These are phyloP conservation scores for Megalops atlanticus DNA, from an alignment of 2,113 vertebrate genomes.

Conservation along the genomic window DNA sequence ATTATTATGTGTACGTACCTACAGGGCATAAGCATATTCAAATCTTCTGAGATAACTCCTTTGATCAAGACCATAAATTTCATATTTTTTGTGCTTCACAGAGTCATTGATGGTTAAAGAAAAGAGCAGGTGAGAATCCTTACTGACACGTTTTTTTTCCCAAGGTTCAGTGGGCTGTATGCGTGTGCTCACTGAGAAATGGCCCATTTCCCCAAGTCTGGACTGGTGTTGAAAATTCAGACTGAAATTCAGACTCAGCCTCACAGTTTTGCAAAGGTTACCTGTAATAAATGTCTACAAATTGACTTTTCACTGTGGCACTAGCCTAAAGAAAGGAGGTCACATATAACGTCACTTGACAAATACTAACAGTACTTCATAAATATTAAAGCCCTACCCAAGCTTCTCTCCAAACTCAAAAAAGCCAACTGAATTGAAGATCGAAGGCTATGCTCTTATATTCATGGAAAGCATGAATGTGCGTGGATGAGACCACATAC, in stretches of 20 bases:
- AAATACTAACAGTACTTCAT: too few relatives aligned
- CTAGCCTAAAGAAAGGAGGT: neutral
- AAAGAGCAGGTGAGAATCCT: neutral
- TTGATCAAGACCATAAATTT: slow-evolving; percentile 19
- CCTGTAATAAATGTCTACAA: neutral
- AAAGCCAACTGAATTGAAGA: too few relatives aligned
- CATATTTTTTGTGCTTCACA: neutral
- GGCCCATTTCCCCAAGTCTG: neutral
- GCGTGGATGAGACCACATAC: slow-evolving; percentile 29
- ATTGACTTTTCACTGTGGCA: neutral
- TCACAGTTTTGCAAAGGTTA: neutral
- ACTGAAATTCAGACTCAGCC: neutral
- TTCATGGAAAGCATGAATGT: too few relatives aligned
- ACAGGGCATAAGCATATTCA: neutral
- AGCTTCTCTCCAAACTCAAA: too few relatives aligned
- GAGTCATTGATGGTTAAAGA: neutral
- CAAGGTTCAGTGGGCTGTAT: too few relatives aligned
- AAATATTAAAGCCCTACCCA: too few relatives aligned
- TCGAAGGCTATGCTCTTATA: too few relatives aligned
- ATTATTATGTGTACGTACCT: neutral
- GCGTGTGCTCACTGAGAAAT: neutral
- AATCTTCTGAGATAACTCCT: neutral
- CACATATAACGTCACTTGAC: too few relatives aligned
- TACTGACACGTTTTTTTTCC: neutral
- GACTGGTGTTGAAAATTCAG: too few relatives aligned